These are phyloP conservation scores for Dipodomys merriami DNA, from an alignment of 2,113 vertebrate species.

Conservation along the genomic window DNA sequence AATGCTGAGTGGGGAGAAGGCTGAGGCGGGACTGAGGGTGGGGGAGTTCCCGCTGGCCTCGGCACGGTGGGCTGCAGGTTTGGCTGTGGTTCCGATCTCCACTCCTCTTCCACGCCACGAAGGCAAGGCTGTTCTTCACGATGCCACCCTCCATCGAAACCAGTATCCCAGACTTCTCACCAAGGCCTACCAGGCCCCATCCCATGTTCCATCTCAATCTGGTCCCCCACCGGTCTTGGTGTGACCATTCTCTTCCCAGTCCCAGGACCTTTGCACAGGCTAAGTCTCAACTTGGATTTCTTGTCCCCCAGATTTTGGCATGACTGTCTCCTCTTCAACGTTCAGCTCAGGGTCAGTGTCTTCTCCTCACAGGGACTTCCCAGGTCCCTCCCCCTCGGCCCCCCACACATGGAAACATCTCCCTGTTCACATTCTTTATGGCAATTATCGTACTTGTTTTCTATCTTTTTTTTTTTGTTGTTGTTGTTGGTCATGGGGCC, in stretches of 20 bases:
- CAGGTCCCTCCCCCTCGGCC: too few species aligned
- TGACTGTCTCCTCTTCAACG: background rate
- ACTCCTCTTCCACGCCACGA: background rate
- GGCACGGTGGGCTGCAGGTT: background rate
- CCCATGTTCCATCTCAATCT: background rate
- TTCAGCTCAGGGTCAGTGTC: background rate
- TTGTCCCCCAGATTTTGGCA: background rate
- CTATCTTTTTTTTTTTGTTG: background rate
- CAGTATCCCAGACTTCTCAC: background rate
- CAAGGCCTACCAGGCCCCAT: background rate
- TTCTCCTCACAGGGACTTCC: background rate
- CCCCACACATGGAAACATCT: background rate
- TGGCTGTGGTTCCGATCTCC: background rate
- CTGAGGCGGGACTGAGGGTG: background rate
- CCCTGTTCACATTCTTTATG: background rate
- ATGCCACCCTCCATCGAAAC: too few species aligned
- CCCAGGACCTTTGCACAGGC: background rate
- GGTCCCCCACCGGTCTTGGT: background rate
- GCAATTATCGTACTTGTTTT: background rate
- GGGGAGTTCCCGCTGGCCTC: background rate
- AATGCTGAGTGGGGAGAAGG: conserved; percentile 60
- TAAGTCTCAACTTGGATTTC: background rate
- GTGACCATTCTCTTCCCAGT: background rate
- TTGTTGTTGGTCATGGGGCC: too few species aligned
- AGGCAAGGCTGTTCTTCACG: background rate